Base-by-base conservation (phyloP, 2,797 vertebrate genomes). In the Muraenolepis orangiensis region DNA sequence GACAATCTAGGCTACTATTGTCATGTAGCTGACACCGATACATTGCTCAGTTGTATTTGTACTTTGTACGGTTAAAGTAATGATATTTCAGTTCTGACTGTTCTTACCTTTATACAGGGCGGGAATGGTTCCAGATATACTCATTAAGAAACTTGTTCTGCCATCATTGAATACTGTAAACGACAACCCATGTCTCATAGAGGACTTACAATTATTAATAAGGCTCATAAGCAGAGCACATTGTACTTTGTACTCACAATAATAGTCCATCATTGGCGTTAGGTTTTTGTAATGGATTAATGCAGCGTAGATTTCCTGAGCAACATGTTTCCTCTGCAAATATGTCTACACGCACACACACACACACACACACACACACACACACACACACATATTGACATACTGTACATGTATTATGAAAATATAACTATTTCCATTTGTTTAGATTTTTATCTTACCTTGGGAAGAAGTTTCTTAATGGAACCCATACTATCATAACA, bases 131-230 rank as follows among this genome's bases (percentile, higher is more conserved):
- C 96, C 97, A 6, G 87, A 92, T 69, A 99, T 93, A 87, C 93
- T 95, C 93, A 98, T 93, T 85, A 98, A 84, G 77, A 93, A 85
- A 69, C 93, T 95, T 51, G 86, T 90, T 66, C 89, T 93, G 75
- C 96, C 97, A 76, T 98, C 95, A 18, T 96, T 97, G 91, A 97
- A 98, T 86, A 98, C 97, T 98, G 85, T 74, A 23, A 57, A n/a
- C 1, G 40, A n/a, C 51, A 57, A 57, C 16, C 42, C 16, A 51
- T 51, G 51, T 5, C 20, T 23, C 23, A 23, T 6, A n/a, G 51
- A 57, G 51, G 20, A 23, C 20, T 57, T 57, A 57, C 20, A n/a
- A 46, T 20, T 20, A 18, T 57, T 57, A 0, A 57, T 23, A n/a
- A 57, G 4, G n/a, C 7, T 23, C 51, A 6, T n/a, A 57, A 57